phyloP scores from a whole-genome alignment of 2,797 vertebrate species.

The Podarcis siculus region DNA sequence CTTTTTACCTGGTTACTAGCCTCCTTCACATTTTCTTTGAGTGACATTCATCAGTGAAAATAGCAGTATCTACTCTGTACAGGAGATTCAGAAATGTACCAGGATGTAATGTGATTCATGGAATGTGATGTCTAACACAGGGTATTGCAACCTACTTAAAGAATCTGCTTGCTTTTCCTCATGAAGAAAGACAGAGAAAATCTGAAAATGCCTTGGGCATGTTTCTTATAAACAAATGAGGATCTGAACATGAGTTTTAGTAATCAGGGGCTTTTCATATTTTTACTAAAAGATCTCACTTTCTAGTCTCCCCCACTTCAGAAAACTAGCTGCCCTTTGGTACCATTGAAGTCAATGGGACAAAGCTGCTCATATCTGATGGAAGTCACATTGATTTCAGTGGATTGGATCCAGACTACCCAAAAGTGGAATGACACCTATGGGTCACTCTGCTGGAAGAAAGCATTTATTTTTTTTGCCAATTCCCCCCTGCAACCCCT shows the following conservation, averaged over 20 bases:
- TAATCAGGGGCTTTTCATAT: not conserved
- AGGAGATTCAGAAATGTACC: not conserved
- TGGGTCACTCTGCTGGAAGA: too few relatives aligned
- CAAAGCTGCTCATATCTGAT: too few relatives aligned
- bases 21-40: not conserved
- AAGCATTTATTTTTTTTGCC: too few relatives aligned
- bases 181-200: not conserved
- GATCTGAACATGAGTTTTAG: not conserved
- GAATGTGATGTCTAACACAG: not conserved
- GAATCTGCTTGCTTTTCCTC: not conserved
- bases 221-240: not conserved
- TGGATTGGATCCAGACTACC: too few relatives aligned
- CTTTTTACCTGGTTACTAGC: too few relatives aligned
- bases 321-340: too few relatives aligned
- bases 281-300: not conserved
- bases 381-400: too few relatives aligned
- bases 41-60: not conserved
- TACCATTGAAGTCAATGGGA: too few relatives aligned
- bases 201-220: not conserved
- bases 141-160: not conserved
- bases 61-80: not conserved
- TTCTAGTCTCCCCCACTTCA: too few relatives aligned
- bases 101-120: not conserved
- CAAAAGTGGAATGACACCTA: too few relatives aligned
- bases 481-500: not conserved